phyloP scores from a whole-genome alignment of 2,797 vertebrate species.

The Ceyx erithaca region DNA sequence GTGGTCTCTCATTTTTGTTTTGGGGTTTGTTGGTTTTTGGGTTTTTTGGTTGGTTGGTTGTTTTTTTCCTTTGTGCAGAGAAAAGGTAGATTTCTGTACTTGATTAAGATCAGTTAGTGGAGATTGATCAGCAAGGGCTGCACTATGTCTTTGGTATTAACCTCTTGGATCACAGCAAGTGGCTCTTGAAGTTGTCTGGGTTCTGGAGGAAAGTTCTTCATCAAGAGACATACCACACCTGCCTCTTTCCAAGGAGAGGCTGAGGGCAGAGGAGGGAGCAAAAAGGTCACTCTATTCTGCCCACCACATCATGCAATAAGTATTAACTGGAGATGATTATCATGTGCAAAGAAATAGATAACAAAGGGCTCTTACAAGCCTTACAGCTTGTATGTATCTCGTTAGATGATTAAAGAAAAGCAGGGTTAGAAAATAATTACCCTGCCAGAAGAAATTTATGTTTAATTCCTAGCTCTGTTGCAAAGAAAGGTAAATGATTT shows the following conservation, averaged over 20 bases:
- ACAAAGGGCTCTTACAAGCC: background rate
- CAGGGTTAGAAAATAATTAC: background rate
- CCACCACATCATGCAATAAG: background rate
- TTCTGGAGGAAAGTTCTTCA: background rate
- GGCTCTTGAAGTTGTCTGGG: conserved; percentile 46
- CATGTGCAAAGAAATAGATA: background rate
- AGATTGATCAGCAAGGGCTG: conserved; percentile 9
- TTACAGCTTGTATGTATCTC: background rate
- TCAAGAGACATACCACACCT: background rate
- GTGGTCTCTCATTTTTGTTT: background rate
- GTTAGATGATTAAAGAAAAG: background rate
- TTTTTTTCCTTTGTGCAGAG: background rate
- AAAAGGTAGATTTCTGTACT: background rate
- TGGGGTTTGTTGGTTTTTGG: too few relatives aligned
- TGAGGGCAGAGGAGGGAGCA: background rate
- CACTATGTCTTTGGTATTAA: background rate
- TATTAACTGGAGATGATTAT: background rate
- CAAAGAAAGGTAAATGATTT: background rate
- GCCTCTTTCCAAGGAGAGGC: background rate
- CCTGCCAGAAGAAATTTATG: background rate
- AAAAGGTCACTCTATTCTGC: background rate
- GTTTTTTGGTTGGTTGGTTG: background rate
- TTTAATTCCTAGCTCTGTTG: background rate
- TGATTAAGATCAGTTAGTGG: conserved; percentile 20
- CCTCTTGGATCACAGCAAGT: conserved; percentile 57